Conservation (phyloP, 2,797 vertebrate species). For the Eutrigla gurnardus region DNA sequence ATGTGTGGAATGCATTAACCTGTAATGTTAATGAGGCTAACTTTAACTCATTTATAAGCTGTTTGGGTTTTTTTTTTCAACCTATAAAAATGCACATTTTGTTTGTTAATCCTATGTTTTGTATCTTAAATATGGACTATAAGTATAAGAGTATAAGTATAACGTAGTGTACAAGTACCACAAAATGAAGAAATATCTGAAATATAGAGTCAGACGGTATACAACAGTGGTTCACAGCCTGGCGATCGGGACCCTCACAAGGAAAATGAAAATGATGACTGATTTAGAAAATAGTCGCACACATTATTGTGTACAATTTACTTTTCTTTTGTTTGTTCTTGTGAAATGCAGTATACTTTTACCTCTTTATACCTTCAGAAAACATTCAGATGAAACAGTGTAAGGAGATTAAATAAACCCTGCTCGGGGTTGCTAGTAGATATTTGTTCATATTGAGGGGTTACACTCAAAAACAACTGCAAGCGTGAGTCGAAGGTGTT, state of each 20-base stretch:
- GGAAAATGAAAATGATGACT: not conserved
- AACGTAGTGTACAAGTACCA: not conserved
- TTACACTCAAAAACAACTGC: not conserved
- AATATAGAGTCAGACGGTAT: not conserved
- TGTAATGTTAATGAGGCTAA: not conserved
- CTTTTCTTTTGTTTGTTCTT: not conserved
- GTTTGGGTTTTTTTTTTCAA: not conserved
- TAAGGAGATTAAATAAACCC: not conserved
- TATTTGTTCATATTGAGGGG: not conserved
- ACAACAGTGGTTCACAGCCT: not conserved
- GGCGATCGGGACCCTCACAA: not conserved
- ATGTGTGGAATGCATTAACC: not conserved
- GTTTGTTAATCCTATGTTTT: not conserved
- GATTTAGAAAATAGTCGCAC: not conserved
- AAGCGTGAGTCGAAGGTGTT: not conserved
- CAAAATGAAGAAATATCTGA: not conserved
- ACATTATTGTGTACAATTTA: not conserved
- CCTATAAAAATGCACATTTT: not conserved
- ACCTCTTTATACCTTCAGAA: not conserved
- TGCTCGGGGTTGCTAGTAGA: not conserved
- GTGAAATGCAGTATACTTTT: not conserved
- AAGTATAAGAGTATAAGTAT: not conserved
- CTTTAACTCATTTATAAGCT: not conserved
- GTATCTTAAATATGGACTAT: not conserved
- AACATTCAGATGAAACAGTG: not conserved